Evolutionary conservation across 2,113 vertebrate genomes (phyloP), one percentile per base, ranked within the genome.

Genomic region (Psephotus haematonotus): DNA sequence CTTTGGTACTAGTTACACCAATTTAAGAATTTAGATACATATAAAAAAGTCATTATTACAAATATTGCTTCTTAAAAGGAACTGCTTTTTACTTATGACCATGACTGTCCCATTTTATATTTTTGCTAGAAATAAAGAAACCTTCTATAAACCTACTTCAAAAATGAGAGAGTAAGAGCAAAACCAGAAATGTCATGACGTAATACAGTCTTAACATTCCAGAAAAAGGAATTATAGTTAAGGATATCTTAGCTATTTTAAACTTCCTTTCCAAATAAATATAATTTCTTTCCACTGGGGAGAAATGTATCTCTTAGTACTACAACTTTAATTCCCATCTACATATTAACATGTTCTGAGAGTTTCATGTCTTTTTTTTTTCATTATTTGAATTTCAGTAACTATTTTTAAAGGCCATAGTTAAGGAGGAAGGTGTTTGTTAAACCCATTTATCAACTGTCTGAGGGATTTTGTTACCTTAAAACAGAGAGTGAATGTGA

Each of bases 211-310:
- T 41, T 82, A 53, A 44, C 28, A 60, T 95, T 93, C 74, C 49
- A 87, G 88, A 83, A 85, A 96, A 84, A 84, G 9, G n/a, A 95
- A 84, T 69, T 35, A 8, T 20, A 82, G 25, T 76, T 84, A 76
- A 59, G 55, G 41, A 79, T 57, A 53, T 59, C 52, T 76, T 25
- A 80, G 63, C 28, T 94, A 84, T 91, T 89, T 93, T 74, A 91
- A 87, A 79, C 27, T 90, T n/a, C 6, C 15, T 76, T 90, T 82
- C 52, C 41, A 94, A 91, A 69, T 11, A 93, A 49, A 79, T 41
- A 16, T 17, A 35, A 67, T 68, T 63, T 86, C 29, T 68, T 86
- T 92, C 50, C 3, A 2, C 16, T 52, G 17, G 31, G 62, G 15
- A 47, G 50, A 68, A 75, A 16, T 33, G 13, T n/a, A 43, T 29